phyloP scores from a whole-genome alignment of 2,888 invertebrate genomes.

The Pteria penguin region DNA sequence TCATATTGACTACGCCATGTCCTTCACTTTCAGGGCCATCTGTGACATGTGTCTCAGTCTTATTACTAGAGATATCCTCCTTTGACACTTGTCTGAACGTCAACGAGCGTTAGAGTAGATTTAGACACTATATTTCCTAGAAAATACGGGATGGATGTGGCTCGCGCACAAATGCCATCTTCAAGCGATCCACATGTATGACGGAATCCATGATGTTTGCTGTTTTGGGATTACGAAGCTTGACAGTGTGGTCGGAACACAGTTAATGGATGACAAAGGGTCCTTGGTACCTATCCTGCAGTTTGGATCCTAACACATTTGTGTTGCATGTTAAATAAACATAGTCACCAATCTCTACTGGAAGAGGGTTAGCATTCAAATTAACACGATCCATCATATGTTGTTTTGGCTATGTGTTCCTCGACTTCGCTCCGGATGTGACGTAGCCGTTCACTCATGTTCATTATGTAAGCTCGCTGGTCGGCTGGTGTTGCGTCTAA shows the following conservation, averaged over 20 bases:
- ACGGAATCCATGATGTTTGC: background rate
- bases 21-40: background rate
- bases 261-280: background rate
- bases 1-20: background rate
- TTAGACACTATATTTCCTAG: background rate
- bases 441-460: background rate
- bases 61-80: background rate
- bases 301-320: background rate
- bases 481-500: background rate
- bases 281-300: slow-evolving; percentile 3
- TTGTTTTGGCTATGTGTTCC: background rate
- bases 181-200: background rate
- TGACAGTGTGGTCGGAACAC: background rate
- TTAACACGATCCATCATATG: background rate
- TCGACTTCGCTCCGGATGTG: background rate
- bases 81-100: background rate
- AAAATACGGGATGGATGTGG: background rate
- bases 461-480: background rate
- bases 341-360: background rate
- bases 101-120: background rate
- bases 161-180: background rate
- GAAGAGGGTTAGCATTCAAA: background rate
- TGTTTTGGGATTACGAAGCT: background rate
- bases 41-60: no score
- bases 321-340: background rate